Base-by-base conservation (phyloP, 2,888 invertebrate genomes). In the Eurytoma californica region DNA sequence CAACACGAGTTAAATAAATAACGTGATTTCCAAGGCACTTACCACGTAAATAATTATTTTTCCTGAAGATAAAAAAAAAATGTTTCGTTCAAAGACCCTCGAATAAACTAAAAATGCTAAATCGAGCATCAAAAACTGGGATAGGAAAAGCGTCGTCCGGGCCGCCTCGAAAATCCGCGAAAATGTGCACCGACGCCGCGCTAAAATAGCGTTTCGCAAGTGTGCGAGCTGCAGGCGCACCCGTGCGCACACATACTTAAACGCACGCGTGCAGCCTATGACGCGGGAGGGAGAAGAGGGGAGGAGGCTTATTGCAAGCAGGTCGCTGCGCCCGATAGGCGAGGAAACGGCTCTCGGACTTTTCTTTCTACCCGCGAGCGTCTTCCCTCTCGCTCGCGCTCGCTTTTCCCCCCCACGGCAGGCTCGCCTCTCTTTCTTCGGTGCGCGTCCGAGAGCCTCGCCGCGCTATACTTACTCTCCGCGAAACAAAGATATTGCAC, bases 321-420 rank as follows among this genome's bases (percentile, higher is more conserved):
- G 78, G 78, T 78, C 78, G 78, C 73, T 73, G 69, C 49, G 78
- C 73, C 69, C 72, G 72, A 60, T 72, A 67, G 72, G 24, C 20
- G 66, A 30, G 47, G 73, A 73, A 78, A 68, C 68, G 68, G 55
- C 49, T 57, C 28, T 63, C 58, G 72, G 55, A 72, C 72, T 72
- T 74, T 74, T 74, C 65, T 70, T 70, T 79, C 65, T 74, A n/a
- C 66, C 1, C 60, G 28, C 39, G 7, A 7, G 63, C 47, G 39
- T 58, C 53, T 68, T 68, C 68, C 24, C 68, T 68, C 55, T 30
- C 30, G 24, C 39, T 63, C 30, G 28, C 16, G 39, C 39, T 20
- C 18, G 24, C 67, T 30, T 68, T 7, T 55, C 55, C 68, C 68
- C 24, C 14, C 30, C 30, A n/a, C 18, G 14, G 39, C 39, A 39